Conservation (phyloP, 2,113 vertebrate species). For the Cepphus grylle region DNA sequence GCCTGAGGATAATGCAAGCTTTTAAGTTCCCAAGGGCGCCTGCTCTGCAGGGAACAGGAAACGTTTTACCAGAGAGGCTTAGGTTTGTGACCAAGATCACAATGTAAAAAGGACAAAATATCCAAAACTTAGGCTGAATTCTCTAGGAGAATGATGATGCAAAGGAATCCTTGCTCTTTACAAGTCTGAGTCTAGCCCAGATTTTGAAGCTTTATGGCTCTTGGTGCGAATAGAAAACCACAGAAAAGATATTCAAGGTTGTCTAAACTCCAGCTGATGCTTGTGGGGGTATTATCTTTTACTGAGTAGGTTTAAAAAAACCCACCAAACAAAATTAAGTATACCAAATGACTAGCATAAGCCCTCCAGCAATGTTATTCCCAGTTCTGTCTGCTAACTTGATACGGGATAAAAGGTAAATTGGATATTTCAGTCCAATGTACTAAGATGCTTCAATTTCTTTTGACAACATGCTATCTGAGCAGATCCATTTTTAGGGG, state of each 20-base stretch:
- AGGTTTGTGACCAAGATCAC: neutral
- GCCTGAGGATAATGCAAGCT: neutral
- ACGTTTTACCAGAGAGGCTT: neutral
- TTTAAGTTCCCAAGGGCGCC: neutral
- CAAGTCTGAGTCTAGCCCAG: neutral
- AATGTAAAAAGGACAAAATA: neutral
- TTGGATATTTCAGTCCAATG: neutral
- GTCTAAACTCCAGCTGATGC: neutral
- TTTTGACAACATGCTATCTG: neutral
- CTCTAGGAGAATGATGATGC: neutral
- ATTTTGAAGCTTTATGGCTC: neutral
- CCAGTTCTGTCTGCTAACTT: neutral
- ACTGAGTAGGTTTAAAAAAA: neutral
- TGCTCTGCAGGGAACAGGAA: neutral
- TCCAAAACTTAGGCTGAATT: neutral
- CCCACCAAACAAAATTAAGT: neutral
- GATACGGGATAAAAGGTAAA: neutral
- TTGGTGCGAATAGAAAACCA: neutral
- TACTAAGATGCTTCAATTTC: neutral
- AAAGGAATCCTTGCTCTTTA: neutral
- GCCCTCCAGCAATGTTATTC: neutral
- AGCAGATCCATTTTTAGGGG: neutral
- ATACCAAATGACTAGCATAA: neutral
- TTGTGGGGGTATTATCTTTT: neutral
- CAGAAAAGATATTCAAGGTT: neutral